Percentiles rank a stretch among this genome's conserved stretches.
Evolutionary conservation across 2,888 invertebrate species (phyloP).

Genomic region (Dynastes tityus): DNA sequence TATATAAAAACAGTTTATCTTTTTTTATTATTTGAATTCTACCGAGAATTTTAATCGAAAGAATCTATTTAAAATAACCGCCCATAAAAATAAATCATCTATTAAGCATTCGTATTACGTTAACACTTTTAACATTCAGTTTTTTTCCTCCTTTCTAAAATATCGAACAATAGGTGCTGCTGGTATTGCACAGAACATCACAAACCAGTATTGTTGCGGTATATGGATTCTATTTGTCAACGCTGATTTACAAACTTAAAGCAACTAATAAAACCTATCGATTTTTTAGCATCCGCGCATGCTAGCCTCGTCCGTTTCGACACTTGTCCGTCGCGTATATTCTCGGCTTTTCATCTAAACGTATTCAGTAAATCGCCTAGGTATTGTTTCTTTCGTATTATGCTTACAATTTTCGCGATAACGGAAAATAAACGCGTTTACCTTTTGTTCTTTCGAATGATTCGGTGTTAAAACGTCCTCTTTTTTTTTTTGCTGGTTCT

Average conservation of each 20-base stretch:
- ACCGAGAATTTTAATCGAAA: too few species aligned
- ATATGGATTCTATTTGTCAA: neutral
- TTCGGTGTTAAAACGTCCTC: slow-evolving; percentile 11
- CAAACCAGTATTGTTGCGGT: neutral
- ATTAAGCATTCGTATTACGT: neutral
- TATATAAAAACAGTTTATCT: too few species aligned
- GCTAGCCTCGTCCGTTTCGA: slow-evolving; percentile 43
- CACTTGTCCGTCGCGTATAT: slow-evolving; percentile 5
- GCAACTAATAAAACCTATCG: slow-evolving; percentile 38
- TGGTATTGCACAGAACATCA: neutral
- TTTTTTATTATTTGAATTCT: too few species aligned
- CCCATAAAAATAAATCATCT: neutral
- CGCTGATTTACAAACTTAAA: neutral
- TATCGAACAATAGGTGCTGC: too few species aligned
- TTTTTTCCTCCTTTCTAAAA: too few species aligned
- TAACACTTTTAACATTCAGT: neutral
- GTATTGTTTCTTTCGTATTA: too few species aligned
- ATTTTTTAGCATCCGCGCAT: slow-evolving; percentile 53
- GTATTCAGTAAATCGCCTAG: too few species aligned
- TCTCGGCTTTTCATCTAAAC: neutral
- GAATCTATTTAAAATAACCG: too few species aligned
- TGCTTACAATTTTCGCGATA: too few species aligned
- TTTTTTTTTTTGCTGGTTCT: slow-evolving; percentile 28
- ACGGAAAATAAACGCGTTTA: neutral
- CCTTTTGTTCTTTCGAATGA: slow-evolving; percentile 7